These are phyloP conservation scores for Rhinichthys klamathensis DNA, from an alignment of 2,113 vertebrate genomes.

Conservation along the genomic window DNA sequence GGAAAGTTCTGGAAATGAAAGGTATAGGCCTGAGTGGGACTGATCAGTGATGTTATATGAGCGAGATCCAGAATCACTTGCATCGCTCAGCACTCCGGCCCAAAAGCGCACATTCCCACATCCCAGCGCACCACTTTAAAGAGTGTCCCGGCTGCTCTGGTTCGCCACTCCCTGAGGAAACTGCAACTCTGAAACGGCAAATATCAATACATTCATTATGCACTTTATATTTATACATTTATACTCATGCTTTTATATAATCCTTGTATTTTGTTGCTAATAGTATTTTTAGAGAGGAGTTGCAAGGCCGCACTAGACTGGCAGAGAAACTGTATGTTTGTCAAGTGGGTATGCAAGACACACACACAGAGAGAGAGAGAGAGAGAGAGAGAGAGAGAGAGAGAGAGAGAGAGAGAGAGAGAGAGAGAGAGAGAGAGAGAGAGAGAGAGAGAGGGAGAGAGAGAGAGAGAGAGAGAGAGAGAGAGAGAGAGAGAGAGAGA, in stretches of 20 bases:
- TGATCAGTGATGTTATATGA: constrained; percentile 78
- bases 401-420: constrained; percentile 47
- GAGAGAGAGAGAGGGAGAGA: constrained; percentile 41
- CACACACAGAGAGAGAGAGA: constrained; percentile 14
- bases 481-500: constrained; percentile 42
- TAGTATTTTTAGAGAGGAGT: constrained; percentile 71
- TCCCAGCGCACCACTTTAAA: constrained; percentile 81
- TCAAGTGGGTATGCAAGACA: constrained; percentile 7
- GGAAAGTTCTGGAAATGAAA: constrained; percentile 50
- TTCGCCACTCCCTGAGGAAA: constrained; percentile 72
- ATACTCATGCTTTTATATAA: constrained; percentile 69
- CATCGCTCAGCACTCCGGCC: constrained; percentile 77
- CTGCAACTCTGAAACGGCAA: constrained; percentile 76
- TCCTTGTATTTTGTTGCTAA: constrained; percentile 51
- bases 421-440: constrained; percentile 45
- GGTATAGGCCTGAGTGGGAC: constrained; percentile 54
- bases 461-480: constrained; percentile 41
- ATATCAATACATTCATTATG: constrained; percentile 84
- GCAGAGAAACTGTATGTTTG: constrained; percentile 30
- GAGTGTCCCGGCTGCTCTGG: constrained; percentile 66
- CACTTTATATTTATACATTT: constrained; percentile 81
- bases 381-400: constrained; percentile 46
- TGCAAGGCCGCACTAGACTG: constrained; percentile 63
- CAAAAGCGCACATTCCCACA: constrained; percentile 79
- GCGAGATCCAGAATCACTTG: constrained; percentile 72